These are phyloP conservation scores for Synanthedon formicaeformis DNA, from an alignment of 2,888 invertebrate species.

Conservation along the genomic window DNA sequence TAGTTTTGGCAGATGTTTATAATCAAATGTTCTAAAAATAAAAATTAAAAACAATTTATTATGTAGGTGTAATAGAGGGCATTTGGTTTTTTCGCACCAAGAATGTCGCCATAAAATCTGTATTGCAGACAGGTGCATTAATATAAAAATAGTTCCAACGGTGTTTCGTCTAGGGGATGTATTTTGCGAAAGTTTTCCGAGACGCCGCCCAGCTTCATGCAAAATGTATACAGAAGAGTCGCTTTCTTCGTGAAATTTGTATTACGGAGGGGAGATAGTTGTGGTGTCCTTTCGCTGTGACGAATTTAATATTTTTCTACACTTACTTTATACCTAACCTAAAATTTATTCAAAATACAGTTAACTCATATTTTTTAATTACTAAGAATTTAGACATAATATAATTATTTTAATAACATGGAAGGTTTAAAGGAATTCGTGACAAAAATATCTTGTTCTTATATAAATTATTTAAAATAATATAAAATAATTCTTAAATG, in stretches of 20 bases:
- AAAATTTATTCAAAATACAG: too few relatives aligned
- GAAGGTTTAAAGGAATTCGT: too few relatives aligned
- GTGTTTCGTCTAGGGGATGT: slow-evolving; percentile 16
- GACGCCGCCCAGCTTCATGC: slow-evolving; percentile 36
- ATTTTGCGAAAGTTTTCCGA: slow-evolving; percentile 1
- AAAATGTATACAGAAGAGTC: slow-evolving; percentile 47
- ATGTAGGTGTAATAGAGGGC: too few relatives aligned
- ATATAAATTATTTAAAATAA: too few relatives aligned
- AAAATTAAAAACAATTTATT: too few relatives aligned
- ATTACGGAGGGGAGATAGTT: slow-evolving; percentile 29
- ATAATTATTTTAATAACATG: too few relatives aligned
- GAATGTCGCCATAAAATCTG: slow-evolving; percentile 3
- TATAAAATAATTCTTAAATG: too few relatives aligned
- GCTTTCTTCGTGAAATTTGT: slow-evolving; percentile 33
- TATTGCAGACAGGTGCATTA: slow-evolving; percentile 6
- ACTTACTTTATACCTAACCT: too few relatives aligned
- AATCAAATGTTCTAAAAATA: neutral
- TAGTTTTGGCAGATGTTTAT: neutral
- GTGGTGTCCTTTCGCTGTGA: slow-evolving; percentile 19
- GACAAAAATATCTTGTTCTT: too few relatives aligned
- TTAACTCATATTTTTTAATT: too few relatives aligned
- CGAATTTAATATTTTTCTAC: slow-evolving; percentile 32
- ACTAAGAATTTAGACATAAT: too few relatives aligned
- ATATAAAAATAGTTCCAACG: slow-evolving; percentile 31
- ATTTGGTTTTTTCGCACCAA: neutral